phyloP scores from a whole-genome alignment of 1,140 invertebrate genomes.

The Agrypnia vestita region DNA sequence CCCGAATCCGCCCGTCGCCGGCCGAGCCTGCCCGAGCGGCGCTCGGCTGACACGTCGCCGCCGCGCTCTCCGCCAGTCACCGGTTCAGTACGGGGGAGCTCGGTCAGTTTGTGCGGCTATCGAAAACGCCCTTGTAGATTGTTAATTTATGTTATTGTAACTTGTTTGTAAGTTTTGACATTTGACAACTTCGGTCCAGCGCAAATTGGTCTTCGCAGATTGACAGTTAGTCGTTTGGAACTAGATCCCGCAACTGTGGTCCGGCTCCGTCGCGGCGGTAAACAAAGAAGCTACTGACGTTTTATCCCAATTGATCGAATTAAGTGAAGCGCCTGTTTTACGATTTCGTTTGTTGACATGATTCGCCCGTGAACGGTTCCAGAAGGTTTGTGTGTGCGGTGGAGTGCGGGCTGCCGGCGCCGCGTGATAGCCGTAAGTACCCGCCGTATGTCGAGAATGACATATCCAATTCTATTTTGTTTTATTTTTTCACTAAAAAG shows the following conservation, averaged over 20 bases:
- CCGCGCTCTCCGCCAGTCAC: constrained; percentile 54
- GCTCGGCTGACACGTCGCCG: constrained; percentile 56
- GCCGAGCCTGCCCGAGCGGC: constrained; percentile 48
- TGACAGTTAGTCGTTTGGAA: not conserved
- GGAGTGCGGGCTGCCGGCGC: constrained; percentile 30
- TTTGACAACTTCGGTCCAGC: not conserved
- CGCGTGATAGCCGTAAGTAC: constrained; percentile 9
- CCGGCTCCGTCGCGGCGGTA: constrained; percentile 5
- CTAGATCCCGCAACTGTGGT: not conserved
- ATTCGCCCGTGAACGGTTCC: not conserved
- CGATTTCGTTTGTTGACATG: constrained; percentile 23
- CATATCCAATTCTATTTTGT: not conserved
- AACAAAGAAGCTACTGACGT: constrained; percentile 44
- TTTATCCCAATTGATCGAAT: constrained; percentile 45
- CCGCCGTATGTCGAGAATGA: too few species aligned
- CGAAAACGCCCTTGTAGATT: constrained; percentile 44
- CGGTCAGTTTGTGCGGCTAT: not conserved
- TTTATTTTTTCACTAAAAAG: not conserved
- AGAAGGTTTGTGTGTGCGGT: constrained; percentile 21
- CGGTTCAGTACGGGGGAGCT: constrained; percentile 53
- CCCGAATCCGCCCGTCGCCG: constrained; percentile 56
- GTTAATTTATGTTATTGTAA: constrained; percentile 45
- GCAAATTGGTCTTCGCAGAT: not conserved
- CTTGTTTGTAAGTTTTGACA: constrained; percentile 38
- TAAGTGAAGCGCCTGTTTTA: constrained; percentile 36